phyloP scores from a whole-genome alignment of 2,888 invertebrate species.

The Coenonympha glycerion region DNA sequence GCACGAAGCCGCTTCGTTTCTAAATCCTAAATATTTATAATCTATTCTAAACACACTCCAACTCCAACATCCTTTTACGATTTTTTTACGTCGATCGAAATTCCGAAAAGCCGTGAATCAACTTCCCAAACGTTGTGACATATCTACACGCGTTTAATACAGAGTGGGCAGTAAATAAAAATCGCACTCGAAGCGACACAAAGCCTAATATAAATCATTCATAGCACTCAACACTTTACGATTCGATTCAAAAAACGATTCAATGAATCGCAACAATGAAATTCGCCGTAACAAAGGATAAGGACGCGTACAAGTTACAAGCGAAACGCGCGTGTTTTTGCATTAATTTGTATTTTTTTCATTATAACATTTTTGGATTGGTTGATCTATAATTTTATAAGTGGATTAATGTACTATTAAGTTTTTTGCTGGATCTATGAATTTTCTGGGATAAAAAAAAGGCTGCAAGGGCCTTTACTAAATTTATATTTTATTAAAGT shows the following conservation, averaged over 20 bases:
- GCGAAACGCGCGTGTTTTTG: conserved; percentile 2
- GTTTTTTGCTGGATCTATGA: no score
- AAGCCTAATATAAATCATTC: conserved; percentile 66
- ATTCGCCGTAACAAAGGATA: conserved; percentile 62
- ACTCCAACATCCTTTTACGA: not conserved
- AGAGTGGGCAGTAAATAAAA: conserved; percentile 41
- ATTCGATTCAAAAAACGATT: conserved; percentile 62
- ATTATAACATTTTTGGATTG: no score
- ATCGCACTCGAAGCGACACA: conserved; percentile 32
- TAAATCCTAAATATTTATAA: not conserved
- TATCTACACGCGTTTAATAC: conserved; percentile 33
- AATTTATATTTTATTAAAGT: no score
- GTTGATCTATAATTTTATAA: no score
- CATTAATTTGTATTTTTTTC: not conserved
- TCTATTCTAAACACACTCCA: not conserved
- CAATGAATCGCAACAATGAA: conserved; percentile 71
- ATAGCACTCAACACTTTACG: conserved; percentile 61
- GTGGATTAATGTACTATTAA: no score
- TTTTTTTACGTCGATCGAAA: not conserved
- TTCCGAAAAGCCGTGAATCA: conserved; percentile 39
- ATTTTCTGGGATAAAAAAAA: no score
- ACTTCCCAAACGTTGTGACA: conserved; percentile 51
- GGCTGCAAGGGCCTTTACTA: no score
- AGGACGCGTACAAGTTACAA: conserved; percentile 22
- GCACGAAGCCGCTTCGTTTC: no score